Percentiles rank a stretch among this genome's conserved stretches.
Conservation (phyloP, 2,113 vertebrate species). For the human region DNA sequence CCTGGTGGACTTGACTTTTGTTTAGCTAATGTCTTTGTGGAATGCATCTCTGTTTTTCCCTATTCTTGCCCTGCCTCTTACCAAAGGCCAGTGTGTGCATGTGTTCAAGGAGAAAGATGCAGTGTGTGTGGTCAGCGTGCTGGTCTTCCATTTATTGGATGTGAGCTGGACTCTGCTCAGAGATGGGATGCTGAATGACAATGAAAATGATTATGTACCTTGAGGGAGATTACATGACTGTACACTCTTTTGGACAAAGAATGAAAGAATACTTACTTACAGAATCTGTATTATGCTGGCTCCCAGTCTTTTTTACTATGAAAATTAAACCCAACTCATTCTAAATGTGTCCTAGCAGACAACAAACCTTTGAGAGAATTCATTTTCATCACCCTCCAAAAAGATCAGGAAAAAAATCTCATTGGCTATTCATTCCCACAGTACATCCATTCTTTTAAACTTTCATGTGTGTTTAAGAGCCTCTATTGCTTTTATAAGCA, state of each 20-base stretch:
- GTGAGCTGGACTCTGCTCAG: slow-evolving; percentile 37
- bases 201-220: not conserved
- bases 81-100: slow-evolving; percentile 64
- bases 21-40: slow-evolving; percentile 85
- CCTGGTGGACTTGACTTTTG: slow-evolving; percentile 82
- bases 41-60: slow-evolving; percentile 83
- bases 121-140: slow-evolving; percentile 54
- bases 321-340: slow-evolving; percentile 12
- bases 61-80: slow-evolving; percentile 74
- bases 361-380: not conserved
- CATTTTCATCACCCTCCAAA: not conserved
- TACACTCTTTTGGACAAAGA: not conserved
- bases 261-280: not conserved
- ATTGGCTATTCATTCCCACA: not conserved
- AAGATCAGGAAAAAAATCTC: not conserved
- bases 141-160: slow-evolving; percentile 42
- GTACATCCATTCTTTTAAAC: not conserved
- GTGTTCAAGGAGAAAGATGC: slow-evolving; percentile 53
- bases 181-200: not conserved
- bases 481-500: not conserved
- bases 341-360: not conserved
- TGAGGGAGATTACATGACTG: not conserved
- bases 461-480: not conserved
- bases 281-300: not conserved
- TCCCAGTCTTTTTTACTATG: not conserved